Percentiles rank a stretch among this genome's conserved stretches.
Evolutionary conservation across 2,113 vertebrate genomes (phyloP).

Genomic region (Diadophis punctatus): DNA sequence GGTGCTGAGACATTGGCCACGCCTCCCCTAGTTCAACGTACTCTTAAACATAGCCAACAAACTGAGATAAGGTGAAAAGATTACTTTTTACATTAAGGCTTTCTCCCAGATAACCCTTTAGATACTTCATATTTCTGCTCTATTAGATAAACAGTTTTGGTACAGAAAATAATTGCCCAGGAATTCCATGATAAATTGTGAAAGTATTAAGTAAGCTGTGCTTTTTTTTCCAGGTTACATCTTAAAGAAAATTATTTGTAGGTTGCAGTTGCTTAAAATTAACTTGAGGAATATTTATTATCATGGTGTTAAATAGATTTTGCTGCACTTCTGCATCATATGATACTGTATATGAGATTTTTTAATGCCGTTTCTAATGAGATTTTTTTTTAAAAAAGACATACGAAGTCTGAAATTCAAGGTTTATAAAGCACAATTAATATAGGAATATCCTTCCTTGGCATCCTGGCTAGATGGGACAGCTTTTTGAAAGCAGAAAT

Average conservation of each 20-base stretch:
- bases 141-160: neutral
- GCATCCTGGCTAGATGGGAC: neutral
- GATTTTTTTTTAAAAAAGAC: too few species aligned
- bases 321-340: neutral
- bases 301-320: neutral
- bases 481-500: neutral
- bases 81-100: rapidly evolving
- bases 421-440: constrained; percentile 25
- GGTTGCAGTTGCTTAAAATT: neutral
- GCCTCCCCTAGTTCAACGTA: neutral
- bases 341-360: neutral
- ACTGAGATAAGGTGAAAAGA: neutral
- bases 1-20: too few species aligned
- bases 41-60: neutral
- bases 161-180: neutral
- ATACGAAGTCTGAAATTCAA: neutral
- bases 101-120: neutral
- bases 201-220: neutral
- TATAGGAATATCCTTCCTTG: neutral
- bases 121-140: neutral
- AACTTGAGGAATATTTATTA: constrained; percentile 15
- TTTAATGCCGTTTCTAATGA: neutral
- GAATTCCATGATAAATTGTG: neutral
- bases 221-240: neutral
- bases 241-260: neutral